A percentile compares a stretch with the other conserved stretches of the same genome.
Conservation (phyloP, 2,888 invertebrate species). For the Margaritifera margaritifera region DNA sequence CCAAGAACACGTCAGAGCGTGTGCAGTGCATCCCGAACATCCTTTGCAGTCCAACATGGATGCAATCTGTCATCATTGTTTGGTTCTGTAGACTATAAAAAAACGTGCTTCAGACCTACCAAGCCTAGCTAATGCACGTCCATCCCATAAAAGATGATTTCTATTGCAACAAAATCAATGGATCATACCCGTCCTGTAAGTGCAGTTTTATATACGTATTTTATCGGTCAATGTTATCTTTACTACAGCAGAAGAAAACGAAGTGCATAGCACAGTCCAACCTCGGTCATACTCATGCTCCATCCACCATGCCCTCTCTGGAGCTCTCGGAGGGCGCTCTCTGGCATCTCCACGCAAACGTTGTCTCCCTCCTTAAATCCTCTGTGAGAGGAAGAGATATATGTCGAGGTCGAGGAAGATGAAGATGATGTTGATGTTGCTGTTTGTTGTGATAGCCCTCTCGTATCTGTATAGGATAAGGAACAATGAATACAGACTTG, state of each 20-base stretch:
- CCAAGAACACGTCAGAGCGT: too few species aligned
- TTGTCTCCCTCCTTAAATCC: conserved; percentile 84
- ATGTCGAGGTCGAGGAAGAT: not conserved
- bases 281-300: conserved; percentile 89
- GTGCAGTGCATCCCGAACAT: too few species aligned
- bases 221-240: not conserved
- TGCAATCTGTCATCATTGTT: too few species aligned
- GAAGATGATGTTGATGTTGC: not conserved
- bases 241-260: not conserved
- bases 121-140: too few species aligned
- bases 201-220: not conserved
- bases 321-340: conserved; percentile 82
- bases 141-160: too few species aligned
- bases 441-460: not conserved
- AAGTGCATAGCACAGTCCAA: conserved; percentile 73
- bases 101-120: too few species aligned
- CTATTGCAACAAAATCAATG: too few species aligned
- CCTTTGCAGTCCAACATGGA: too few species aligned
- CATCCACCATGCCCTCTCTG: conserved; percentile 91
- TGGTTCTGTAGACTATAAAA: too few species aligned
- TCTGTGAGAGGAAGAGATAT: too few species aligned
- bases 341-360: conserved; percentile 84
- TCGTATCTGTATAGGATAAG: not conserved
- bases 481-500: not conserved
- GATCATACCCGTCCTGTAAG: not conserved